Conservation (phyloP, 2,797 vertebrate genomes). For the Rhinoraja longicauda region DNA sequence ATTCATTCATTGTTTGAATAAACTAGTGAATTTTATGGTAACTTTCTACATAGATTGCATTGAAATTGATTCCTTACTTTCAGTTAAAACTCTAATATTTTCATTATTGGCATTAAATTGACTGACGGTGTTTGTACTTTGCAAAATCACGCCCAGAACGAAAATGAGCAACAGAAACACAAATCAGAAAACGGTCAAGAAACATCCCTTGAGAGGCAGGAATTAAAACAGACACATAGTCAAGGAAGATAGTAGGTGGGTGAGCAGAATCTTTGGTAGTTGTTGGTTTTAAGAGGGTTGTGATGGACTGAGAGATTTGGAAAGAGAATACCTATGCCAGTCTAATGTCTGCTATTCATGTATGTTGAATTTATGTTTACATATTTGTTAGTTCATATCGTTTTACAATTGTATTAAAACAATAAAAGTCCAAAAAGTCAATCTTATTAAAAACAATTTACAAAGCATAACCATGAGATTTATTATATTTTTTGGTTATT, state of each 20-base stretch:
- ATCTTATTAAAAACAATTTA: conserved; percentile 33
- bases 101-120: background rate
- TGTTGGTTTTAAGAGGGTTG: background rate
- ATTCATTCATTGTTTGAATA: background rate
- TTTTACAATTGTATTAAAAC: background rate
- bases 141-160: background rate
- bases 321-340: background rate
- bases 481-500: conserved; percentile 30
- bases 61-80: background rate
- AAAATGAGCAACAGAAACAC: background rate
- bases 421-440: background rate
- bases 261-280: background rate
- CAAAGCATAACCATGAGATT: conserved; percentile 32
- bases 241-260: background rate
- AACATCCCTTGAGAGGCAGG: background rate
- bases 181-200: background rate
- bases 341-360: no score
- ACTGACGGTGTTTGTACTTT: background rate
- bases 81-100: background rate
- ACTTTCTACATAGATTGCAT: background rate
- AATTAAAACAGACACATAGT: background rate
- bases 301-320: background rate
- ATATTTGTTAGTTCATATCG: background rate
- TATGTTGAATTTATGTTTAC: conserved; percentile 1
- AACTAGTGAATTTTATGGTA: background rate